These are phyloP conservation scores for Ricordea florida DNA, from an alignment of 92 coral and sea anemone genomes.

Conservation along the genomic window DNA sequence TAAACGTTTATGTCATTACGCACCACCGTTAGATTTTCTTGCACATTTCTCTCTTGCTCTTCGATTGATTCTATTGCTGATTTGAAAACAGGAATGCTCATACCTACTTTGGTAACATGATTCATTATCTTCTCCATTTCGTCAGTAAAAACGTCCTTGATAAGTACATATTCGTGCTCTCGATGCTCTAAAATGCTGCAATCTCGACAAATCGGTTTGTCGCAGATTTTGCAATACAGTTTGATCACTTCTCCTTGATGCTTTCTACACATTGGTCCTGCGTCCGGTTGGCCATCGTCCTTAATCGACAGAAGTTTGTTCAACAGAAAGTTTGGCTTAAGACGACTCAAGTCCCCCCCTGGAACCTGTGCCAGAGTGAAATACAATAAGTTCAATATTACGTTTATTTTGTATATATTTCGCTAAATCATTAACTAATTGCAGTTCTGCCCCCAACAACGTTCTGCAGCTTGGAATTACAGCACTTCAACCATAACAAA, in stretches of 20 bases:
- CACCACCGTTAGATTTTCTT: neutral
- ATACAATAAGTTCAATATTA: neutral
- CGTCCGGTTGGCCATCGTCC: neutral
- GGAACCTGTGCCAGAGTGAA: neutral
- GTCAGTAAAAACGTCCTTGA: neutral
- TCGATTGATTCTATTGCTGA: neutral
- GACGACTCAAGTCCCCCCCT: neutral
- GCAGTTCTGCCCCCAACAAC: no score
- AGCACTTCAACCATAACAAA: no score
- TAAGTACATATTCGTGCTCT: neutral
- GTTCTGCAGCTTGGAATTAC: no score
- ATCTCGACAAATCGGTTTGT: constrained; percentile 8
- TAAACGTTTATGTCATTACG: neutral
- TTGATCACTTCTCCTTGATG: neutral
- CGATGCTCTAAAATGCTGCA: constrained; percentile 17
- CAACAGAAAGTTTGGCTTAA: neutral
- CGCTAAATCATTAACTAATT: no score
- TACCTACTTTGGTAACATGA: neutral
- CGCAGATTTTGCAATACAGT: neutral
- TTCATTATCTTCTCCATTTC: neutral
- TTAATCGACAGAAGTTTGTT: neutral
- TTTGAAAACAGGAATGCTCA: neutral
- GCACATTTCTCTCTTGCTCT: neutral
- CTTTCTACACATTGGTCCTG: neutral
- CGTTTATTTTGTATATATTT: no score